Base-by-base conservation (phyloP, 2,888 invertebrate genomes). In the Microctonus hyperodae region DNA sequence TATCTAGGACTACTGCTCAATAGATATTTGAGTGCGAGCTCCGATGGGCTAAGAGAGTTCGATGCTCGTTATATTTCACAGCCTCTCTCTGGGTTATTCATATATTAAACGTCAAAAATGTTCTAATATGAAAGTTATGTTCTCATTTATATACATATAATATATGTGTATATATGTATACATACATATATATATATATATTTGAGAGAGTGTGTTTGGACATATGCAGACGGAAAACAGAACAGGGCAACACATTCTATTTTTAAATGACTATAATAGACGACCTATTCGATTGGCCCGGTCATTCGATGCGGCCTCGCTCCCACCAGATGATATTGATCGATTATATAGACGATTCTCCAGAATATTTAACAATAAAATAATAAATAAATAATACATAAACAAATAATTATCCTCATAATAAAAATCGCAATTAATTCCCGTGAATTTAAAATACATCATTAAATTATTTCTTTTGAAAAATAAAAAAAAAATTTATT, bases 201-300 rank as follows among this genome's bases (percentile, higher is more conserved):
- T n/a, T n/a, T 37, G 7, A 11, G 11, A n/a, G n/a, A n/a, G n/a
- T 35, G 7, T 35, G 11, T 35, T 35, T 35, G 6, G 9, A 55
- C 28, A 55, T 13, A 55, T 31, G 25, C 25, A 28, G 28, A 59
- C 23, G 31, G 59, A 16, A 59, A 28, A 59, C 16, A 59, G 59
- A 59, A 59, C 44, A 40, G 28, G 28, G 44, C 44, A 35, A 25
- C n/a, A 56, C 16, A 64, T 68, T 64, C 68, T 68, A 68, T 68
- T 60, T 68, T 68, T 56, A 57, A 64, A 65, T 57, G 60, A 68
- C 68, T 56, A 65, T 68, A 61, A 68, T 68, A 68, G 68, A 57
- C 63, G 67, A 60, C 64, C 28, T 35, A 48, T 44, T n/a, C 53
- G 59, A 68, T 61, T 68, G 68, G 64, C 61, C 57, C 56, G 50